These are phyloP conservation scores for Anableps anableps DNA, from an alignment of 2,797 vertebrate genomes.

Conservation along the genomic window DNA sequence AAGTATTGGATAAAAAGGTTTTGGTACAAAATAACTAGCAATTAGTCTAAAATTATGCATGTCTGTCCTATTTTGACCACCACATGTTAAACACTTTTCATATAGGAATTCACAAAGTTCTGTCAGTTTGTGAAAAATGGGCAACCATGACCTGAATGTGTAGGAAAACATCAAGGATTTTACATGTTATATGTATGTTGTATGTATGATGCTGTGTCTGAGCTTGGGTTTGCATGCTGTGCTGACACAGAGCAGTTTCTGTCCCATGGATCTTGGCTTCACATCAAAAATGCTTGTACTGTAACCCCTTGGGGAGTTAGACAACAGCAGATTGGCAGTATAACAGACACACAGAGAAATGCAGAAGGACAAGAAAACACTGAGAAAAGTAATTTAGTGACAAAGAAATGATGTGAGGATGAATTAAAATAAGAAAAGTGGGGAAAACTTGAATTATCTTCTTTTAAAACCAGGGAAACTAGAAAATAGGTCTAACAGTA, in stretches of 20 bases:
- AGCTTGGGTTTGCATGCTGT: slow-evolving; percentile 19
- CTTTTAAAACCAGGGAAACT: too few species aligned
- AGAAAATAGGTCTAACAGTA: too few species aligned
- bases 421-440: background rate
- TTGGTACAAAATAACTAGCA: background rate
- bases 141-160: background rate
- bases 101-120: background rate
- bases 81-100: background rate
- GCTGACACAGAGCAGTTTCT: slow-evolving; percentile 53
- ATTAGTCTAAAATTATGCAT: background rate
- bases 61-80: background rate
- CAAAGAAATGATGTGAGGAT: background rate
- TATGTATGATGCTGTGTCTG: background rate
- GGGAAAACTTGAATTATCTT: background rate
- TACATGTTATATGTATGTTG: too few species aligned
- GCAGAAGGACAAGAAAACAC: background rate
- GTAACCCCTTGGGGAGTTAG: slow-evolving; percentile 62
- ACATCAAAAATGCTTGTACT: slow-evolving; percentile 80
- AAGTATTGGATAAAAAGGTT: background rate
- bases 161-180: background rate
- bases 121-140: background rate
- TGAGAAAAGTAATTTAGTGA: background rate
- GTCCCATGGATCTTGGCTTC: slow-evolving; percentile 73
- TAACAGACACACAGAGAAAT: slow-evolving; percentile 24
- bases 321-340: slow-evolving; percentile 54